phyloP scores from a whole-genome alignment of 1,140 invertebrate genomes.

The Lasioglossum albipes region DNA sequence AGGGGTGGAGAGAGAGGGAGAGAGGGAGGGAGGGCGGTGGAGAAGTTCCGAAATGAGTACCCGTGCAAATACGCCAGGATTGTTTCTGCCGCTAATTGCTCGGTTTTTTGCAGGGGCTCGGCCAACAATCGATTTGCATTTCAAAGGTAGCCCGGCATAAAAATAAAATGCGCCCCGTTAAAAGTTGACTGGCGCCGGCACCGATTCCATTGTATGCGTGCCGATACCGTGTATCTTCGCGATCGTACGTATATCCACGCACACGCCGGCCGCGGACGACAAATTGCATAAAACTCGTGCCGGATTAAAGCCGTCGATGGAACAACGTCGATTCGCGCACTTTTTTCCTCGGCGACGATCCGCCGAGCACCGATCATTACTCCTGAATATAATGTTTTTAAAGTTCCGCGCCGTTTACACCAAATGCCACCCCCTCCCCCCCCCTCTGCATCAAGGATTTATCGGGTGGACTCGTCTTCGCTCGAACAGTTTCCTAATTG shows the following conservation, averaged over 20 bases:
- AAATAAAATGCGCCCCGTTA: constrained; percentile 71
- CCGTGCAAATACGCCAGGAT: constrained; percentile 72
- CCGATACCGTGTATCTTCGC: constrained; percentile 42
- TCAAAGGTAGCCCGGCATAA: constrained; percentile 71
- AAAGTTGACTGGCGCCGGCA: constrained; percentile 64
- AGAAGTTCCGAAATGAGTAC: constrained; percentile 72
- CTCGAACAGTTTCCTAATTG: no score
- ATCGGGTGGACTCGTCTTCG: background rate
- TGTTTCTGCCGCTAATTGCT: constrained; percentile 76
- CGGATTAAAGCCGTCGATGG: constrained; percentile 64
- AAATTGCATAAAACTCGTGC: constrained; percentile 66
- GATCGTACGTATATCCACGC: constrained; percentile 25
- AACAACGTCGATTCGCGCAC: constrained; percentile 62
- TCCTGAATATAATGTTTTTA: constrained; percentile 52
- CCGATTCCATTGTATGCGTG: constrained; percentile 47
- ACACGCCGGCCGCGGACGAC: constrained; percentile 54
- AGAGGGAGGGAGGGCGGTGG: constrained; percentile 31
- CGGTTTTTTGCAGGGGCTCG: constrained; percentile 67
- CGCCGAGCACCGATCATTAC: constrained; percentile 46
- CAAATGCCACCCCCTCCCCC: background rate
- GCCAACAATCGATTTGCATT: constrained; percentile 72
- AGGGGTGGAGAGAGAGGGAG: constrained; percentile 19
- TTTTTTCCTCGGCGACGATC: constrained; percentile 50
- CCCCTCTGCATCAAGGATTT: background rate
- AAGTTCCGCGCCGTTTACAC: background rate